Evolutionary conservation across 2,113 vertebrate genomes (phyloP).

Genomic region (Oncorhynchus clarkii): DNA sequence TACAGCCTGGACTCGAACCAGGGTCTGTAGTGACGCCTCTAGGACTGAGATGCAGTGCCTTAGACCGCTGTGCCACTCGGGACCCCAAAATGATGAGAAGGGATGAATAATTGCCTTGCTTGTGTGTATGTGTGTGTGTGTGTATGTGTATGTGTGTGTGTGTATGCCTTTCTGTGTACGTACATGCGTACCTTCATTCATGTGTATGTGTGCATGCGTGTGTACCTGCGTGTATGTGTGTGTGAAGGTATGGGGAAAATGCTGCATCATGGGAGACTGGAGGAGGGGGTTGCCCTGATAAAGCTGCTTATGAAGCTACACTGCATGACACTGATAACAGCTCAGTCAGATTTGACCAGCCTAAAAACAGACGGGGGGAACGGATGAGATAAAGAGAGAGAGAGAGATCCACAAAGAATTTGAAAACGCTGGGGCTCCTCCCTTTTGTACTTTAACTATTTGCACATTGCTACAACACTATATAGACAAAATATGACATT

Average conservation of each 20-base stretch:
- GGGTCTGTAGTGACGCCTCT: too few species aligned
- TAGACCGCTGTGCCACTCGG: too few species aligned
- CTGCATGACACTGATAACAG: slow-evolving; percentile 13
- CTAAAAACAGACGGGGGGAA: slow-evolving; percentile 1
- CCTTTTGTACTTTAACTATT: too few species aligned
- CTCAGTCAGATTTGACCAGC: not conserved
- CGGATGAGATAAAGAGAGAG: not conserved
- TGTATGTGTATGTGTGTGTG: slow-evolving; percentile 16
- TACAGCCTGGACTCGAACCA: too few species aligned
- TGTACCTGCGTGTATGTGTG: slow-evolving; percentile 25
- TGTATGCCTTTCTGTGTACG: slow-evolving; percentile 58
- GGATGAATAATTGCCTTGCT: slow-evolving; percentile 3
- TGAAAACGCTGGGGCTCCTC: too few species aligned
- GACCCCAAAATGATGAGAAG: slow-evolving; percentile 32
- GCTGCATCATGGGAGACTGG: not conserved
- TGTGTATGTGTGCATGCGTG: not conserved
- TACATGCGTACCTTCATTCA: slow-evolving; percentile 34
- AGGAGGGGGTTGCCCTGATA: not conserved
- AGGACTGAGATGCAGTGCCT: too few species aligned
- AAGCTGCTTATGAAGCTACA: slow-evolving; percentile 14
- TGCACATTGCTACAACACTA: too few species aligned
- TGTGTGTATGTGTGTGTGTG: slow-evolving; percentile 5
- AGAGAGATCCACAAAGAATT: too few species aligned
- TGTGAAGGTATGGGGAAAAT: slow-evolving; percentile 17
- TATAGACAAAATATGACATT: too few species aligned